These are phyloP conservation scores for Orussus abietinus DNA, from an alignment of 1,140 invertebrate genomes.

Conservation along the genomic window DNA sequence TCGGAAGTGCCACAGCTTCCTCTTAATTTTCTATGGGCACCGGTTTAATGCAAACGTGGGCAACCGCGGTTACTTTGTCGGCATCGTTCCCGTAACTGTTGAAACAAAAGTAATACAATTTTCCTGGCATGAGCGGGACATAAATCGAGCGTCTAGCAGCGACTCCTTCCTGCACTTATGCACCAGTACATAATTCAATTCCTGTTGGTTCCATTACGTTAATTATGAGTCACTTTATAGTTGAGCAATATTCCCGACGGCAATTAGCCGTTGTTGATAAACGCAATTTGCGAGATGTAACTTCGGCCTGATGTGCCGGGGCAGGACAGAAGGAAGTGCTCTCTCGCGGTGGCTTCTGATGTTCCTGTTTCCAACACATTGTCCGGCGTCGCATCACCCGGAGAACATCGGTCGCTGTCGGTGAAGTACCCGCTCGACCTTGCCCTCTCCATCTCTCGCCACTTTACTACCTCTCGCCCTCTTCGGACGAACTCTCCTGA, in stretches of 20 bases:
- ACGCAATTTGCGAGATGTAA: constrained; percentile 50
- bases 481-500: too few species aligned
- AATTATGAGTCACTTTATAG: constrained; percentile 49
- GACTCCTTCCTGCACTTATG: constrained; percentile 20
- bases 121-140: neutral
- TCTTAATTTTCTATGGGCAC: too few species aligned
- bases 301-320: constrained; percentile 28
- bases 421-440: constrained; percentile 5
- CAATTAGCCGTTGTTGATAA: constrained; percentile 51
- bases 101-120: too few species aligned
- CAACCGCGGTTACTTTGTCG: too few species aligned
- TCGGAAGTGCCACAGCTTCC: too few species aligned
- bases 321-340: neutral
- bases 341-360: constrained; percentile 7
- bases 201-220: constrained; percentile 35
- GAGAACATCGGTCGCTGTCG: constrained; percentile 11
- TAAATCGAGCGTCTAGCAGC: too few species aligned
- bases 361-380: constrained; percentile 2
- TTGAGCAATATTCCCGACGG: constrained; percentile 43
- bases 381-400: constrained; percentile 13
- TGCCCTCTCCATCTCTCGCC: too few species aligned
- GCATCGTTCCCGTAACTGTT: too few species aligned
- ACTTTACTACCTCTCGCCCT: too few species aligned
- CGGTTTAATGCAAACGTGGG: too few species aligned
- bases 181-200: constrained; percentile 42